phyloP scores from a whole-genome alignment of 2,113 vertebrate species.

The Ifrita kowaldi region DNA sequence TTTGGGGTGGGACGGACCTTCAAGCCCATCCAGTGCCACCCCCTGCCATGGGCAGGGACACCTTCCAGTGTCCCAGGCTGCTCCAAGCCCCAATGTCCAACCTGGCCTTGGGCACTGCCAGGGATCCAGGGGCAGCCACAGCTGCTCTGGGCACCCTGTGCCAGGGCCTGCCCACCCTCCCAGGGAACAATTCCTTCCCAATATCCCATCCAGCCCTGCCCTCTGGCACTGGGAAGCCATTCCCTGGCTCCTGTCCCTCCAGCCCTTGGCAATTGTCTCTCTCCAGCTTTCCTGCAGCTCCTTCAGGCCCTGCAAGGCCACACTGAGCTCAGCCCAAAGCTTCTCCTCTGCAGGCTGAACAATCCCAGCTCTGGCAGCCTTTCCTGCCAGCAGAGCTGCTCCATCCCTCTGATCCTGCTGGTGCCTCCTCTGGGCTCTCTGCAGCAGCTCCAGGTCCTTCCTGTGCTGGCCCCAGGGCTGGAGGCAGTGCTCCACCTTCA shows the following conservation, averaged over 20 bases:
- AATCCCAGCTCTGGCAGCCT: background rate
- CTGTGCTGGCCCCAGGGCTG: background rate
- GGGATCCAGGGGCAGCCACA: background rate
- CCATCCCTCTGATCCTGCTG: background rate
- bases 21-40: fast-evolving
- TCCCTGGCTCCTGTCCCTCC: background rate
- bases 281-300: background rate
- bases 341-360: background rate
- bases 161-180: background rate
- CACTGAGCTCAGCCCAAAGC: background rate
- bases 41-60: background rate
- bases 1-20: fast-evolving
- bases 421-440: background rate
- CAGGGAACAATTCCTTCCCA: background rate
- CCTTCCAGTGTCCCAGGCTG: background rate
- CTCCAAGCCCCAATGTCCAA: background rate
- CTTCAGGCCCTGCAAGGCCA: background rate
- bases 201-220: background rate
- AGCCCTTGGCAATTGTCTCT: background rate
- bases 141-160: background rate
- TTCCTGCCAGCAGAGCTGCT: background rate
- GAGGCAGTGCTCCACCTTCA: background rate
- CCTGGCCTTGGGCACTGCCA: background rate
- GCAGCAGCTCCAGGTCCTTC: background rate
- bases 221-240: background rate